phyloP scores from a whole-genome alignment of 2,113 vertebrate species.

The Sardina pilchardus region DNA sequence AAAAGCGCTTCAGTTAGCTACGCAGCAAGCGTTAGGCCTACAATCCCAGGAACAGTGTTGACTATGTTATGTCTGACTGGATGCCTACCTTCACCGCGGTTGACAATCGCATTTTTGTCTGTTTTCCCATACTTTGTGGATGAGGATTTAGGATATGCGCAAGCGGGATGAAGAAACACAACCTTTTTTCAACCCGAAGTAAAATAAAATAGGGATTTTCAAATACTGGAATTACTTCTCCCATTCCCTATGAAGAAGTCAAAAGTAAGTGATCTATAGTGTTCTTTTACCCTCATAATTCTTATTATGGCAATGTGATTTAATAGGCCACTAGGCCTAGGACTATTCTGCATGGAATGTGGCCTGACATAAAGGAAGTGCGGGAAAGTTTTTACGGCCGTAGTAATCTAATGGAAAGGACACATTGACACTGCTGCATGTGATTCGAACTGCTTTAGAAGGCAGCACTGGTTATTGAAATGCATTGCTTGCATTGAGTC shows the following conservation, averaged over 20 bases:
- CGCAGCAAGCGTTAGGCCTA: neutral
- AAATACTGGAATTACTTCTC: conserved; percentile 75
- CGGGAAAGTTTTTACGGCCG: conserved; percentile 6
- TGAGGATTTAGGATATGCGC: conserved; percentile 76
- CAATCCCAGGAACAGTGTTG: neutral
- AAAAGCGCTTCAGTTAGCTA: conserved; percentile 1
- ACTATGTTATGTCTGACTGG: conserved; percentile 55
- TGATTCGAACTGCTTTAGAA: neutral
- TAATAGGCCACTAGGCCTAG: neutral
- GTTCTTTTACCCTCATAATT: neutral
- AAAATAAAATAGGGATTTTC: conserved; percentile 82
- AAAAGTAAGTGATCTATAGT: conserved; percentile 72
- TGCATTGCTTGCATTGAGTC: neutral
- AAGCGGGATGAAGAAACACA: conserved; percentile 75
- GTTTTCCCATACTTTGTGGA: conserved; percentile 64
- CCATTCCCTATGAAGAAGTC: conserved; percentile 83
- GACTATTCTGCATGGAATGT: neutral
- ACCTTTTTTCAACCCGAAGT: conserved; percentile 76
- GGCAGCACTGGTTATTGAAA: neutral
- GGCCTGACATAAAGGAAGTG: neutral
- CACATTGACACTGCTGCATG: neutral
- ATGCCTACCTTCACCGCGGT: conserved; percentile 43
- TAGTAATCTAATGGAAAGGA: neutral
- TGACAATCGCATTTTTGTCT: conserved; percentile 38
- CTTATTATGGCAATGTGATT: neutral